Conservation (phyloP, 2,797 vertebrate genomes). For the Coracias cyanogaster region DNA sequence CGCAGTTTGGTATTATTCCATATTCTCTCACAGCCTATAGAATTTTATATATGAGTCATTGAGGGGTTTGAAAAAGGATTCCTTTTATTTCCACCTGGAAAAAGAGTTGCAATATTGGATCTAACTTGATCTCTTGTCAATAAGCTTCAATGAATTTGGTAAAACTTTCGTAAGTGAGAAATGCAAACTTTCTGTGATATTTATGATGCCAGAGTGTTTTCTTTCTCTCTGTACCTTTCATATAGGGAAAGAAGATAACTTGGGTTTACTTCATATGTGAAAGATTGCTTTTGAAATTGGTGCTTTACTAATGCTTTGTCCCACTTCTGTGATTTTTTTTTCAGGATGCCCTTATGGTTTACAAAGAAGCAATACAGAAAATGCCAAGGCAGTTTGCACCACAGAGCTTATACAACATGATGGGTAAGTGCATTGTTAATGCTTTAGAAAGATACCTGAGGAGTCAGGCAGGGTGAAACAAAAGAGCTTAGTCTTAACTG, state of each 20-base stretch:
- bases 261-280: constrained; percentile 5
- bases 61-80: background rate
- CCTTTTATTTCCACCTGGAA: background rate
- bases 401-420: constrained; percentile 99
- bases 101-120: background rate
- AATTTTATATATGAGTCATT: background rate
- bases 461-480: background rate
- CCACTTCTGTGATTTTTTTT: constrained; percentile 17
- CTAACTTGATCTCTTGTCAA: background rate
- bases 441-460: background rate
- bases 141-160: background rate
- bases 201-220: background rate
- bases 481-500: background rate
- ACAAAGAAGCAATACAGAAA: constrained; percentile 98
- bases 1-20: background rate
- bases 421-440: constrained; percentile 87
- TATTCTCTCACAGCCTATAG: background rate
- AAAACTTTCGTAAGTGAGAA: background rate
- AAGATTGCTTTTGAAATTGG: background rate
- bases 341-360: constrained; percentile 94
- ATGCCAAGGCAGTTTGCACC: constrained; percentile 98
- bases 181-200: background rate
- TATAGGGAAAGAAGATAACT: background rate
- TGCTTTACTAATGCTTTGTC: background rate
- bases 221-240: background rate